Base-by-base conservation (phyloP, 2,888 invertebrate species). In the Digitonthophagus gazella region DNA sequence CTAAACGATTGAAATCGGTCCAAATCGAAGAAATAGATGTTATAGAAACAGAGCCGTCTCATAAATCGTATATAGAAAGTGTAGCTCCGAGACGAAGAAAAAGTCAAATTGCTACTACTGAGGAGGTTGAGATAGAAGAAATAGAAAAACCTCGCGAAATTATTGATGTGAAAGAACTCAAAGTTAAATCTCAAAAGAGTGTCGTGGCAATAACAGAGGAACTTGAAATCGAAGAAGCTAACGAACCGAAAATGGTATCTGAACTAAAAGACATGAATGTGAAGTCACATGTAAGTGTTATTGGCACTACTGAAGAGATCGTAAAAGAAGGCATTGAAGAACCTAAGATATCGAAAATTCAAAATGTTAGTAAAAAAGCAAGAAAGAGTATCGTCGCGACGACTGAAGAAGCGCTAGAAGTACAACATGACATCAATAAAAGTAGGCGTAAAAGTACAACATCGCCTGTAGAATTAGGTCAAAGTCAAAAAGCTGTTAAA, bases 351-450 rank as follows among this genome's bases (percentile, higher is more conserved):
- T 44, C 28, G 28, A 44, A 44, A 44, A 44, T 44, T 6, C 6
- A 44, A 44, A 79, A 83, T 22, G 82, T 84, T 79, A 70, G 68
- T 3, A 83, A 85, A 75, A 75, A 73, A 70, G 71, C 75, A 8
- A 77, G 72, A 70, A 74, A 73, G 72, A 77, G 77, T 18, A 71
- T 58, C 65, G 58, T 70, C 4, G 71, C 74, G 56, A 71, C 74
- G 2, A 72, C 76, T 58, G 76, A 78, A 71, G 74, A 77, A 71
- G 73, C 73, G 5, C 72, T 74, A 54, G 55, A 72, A 22, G 70
- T 75, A 14, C 75, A 77, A 64, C 68, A 70, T 22, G 71, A 75
- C n/a, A 28, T 68, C 15, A 61, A 67, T 20, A 67, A 67, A 56
- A 58, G 67, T 28, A 69, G 63, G 18, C 69, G 68, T 63, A 72